Percentiles rank a stretch among this genome's conserved stretches.
These are phyloP conservation scores for Gouania willdenowi DNA, from an alignment of 2,797 vertebrate species.

Conservation along the genomic window DNA sequence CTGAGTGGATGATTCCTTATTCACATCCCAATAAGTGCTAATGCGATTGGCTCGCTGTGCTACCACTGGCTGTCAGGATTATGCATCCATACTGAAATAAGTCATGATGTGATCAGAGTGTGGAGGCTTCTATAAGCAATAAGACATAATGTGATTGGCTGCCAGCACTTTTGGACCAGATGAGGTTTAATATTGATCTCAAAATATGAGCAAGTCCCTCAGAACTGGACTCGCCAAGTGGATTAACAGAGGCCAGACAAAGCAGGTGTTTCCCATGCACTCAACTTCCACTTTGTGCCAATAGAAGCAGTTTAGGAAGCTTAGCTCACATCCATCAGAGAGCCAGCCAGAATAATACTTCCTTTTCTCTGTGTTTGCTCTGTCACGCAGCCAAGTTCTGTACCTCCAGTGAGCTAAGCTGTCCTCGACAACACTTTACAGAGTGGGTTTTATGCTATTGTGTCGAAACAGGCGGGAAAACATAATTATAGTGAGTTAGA, in stretches of 20 bases:
- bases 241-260: constrained; percentile 8
- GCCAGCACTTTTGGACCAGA: constrained; percentile 22
- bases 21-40: constrained; percentile 48
- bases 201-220: constrained; percentile 8
- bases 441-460: constrained; percentile 26
- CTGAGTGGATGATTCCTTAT: constrained; percentile 39
- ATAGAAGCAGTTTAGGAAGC: constrained; percentile 34
- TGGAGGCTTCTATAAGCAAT: constrained; percentile 19
- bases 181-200: constrained; percentile 44
- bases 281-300: constrained; percentile 25
- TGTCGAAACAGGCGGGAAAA: too few relatives aligned
- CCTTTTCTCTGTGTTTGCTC: constrained; percentile 18
- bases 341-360: constrained; percentile 27
- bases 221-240: not conserved
- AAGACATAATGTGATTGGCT: constrained; percentile 46
- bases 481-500: too few relatives aligned
- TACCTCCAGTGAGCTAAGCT: constrained; percentile 15
- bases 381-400: constrained; percentile 34
- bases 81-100: constrained; percentile 47
- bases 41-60: constrained; percentile 35
- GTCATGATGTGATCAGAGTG: constrained; percentile 53
- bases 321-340: constrained; percentile 35
- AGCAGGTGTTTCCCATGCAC: constrained; percentile 51
- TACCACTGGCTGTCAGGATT: constrained; percentile 52
- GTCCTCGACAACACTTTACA: constrained; percentile 6